These are phyloP conservation scores for Coptodon rendalli DNA, from an alignment of 2,113 vertebrate genomes.

Conservation along the genomic window DNA sequence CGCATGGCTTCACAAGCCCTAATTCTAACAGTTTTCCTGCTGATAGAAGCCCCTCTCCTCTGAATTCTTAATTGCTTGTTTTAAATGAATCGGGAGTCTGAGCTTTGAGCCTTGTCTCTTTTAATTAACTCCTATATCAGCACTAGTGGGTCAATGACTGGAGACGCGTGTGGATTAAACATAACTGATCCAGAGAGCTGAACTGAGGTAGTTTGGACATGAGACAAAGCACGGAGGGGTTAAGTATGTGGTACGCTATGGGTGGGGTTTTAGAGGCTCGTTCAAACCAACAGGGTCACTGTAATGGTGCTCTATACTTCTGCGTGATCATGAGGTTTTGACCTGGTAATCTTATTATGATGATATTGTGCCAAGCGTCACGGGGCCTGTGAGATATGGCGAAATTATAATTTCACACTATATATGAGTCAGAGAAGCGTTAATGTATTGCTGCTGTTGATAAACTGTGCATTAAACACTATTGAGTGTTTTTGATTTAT, in stretches of 20 bases:
- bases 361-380: neutral
- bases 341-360: slow-evolving; percentile 35
- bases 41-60: neutral
- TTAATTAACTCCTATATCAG: slow-evolving; percentile 49
- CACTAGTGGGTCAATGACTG: slow-evolving; percentile 27
- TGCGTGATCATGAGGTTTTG: neutral
- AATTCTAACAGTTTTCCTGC: neutral
- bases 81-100: slow-evolving; percentile 7
- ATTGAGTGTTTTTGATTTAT: neutral
- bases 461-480: neutral
- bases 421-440: neutral
- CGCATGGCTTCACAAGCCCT: neutral
- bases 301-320: slow-evolving; percentile 7
- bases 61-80: neutral
- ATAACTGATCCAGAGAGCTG: neutral
- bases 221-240: neutral
- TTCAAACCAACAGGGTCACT: neutral
- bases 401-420: neutral
- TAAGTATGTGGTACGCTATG: neutral
- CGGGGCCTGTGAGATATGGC: neutral
- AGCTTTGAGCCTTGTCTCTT: slow-evolving; percentile 13
- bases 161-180: neutral
- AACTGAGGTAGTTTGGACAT: neutral
- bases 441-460: neutral
- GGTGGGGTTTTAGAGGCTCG: neutral